Percentiles rank a stretch among this genome's conserved stretches.
These are phyloP conservation scores for Didymodactylos carnosus DNA, from an alignment of 2,888 invertebrate species.

Conservation along the genomic window DNA sequence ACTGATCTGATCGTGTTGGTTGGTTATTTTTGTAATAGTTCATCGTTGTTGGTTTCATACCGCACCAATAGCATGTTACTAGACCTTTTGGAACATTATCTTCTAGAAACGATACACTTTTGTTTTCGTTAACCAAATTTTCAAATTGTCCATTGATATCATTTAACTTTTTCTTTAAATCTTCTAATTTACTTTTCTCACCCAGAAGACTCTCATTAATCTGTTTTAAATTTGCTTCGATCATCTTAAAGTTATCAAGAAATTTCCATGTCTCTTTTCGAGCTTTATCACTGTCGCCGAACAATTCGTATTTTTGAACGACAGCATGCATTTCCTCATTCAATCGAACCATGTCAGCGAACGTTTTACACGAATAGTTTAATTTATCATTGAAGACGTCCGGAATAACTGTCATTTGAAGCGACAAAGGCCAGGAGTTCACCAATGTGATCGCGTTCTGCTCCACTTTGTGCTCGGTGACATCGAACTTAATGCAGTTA, in stretches of 20 bases:
- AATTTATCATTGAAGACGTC: neutral
- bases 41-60: too few relatives aligned
- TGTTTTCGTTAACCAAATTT: too few relatives aligned
- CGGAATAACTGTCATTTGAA: neutral
- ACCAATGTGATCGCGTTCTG: neutral
- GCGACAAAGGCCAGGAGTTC: neutral
- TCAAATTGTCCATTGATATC: too few relatives aligned
- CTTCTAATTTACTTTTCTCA: too few relatives aligned
- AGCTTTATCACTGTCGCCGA: neutral
- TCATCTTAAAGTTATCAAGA: neutral
- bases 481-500: neutral
- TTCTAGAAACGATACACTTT: too few relatives aligned
- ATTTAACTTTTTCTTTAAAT: too few relatives aligned
- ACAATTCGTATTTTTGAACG: neutral
- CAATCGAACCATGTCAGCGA: neutral
- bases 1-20: too few relatives aligned
- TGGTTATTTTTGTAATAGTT: too few relatives aligned
- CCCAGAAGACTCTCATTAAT: too few relatives aligned
- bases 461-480: neutral
- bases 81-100: too few relatives aligned
- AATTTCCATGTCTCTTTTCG: neutral
- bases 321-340: neutral
- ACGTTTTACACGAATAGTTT: neutral
- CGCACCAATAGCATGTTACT: too few relatives aligned
- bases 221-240: neutral